phyloP scores from a whole-genome alignment of 2,888 invertebrate species.

The Amorpha juglandis region DNA sequence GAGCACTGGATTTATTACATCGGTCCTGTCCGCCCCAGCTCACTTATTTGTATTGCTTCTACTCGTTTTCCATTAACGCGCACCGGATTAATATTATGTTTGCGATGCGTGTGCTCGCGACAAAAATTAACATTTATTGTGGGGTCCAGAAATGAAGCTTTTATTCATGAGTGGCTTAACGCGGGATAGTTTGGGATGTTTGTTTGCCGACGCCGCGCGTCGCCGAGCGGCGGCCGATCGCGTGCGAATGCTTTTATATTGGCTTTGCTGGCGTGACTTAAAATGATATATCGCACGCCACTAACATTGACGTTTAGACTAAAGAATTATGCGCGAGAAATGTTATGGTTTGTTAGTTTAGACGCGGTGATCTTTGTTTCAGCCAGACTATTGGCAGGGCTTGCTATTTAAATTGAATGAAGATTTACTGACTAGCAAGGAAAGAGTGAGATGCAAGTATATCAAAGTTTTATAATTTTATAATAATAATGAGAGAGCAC shows the following conservation, averaged over 20 bases:
- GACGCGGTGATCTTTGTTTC: conserved; percentile 46
- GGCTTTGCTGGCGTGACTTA: conserved; percentile 79
- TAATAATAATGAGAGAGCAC: no score
- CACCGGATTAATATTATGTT: conserved; percentile 82
- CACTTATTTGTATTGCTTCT: conserved; percentile 79
- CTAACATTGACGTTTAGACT: conserved; percentile 75
- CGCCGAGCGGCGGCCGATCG: conserved; percentile 74
- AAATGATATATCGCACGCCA: conserved; percentile 81
- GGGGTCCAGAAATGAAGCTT: conserved; percentile 78
- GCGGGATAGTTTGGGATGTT: conserved; percentile 78
- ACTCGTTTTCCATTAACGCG: conserved; percentile 82
- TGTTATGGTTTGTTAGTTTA: conserved; percentile 68
- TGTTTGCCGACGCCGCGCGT: conserved; percentile 58
- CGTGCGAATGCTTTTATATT: conserved; percentile 82
- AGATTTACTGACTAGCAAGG: background rate
- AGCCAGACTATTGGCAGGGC: background rate
- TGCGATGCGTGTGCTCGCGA: conserved; percentile 79
- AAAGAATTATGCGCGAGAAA: conserved; percentile 69
- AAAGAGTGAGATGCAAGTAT: background rate
- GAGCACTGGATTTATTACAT: conserved; percentile 76
- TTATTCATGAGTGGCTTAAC: conserved; percentile 82
- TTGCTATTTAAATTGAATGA: background rate
- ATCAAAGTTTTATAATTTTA: background rate
- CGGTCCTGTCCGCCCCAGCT: conserved; percentile 52
- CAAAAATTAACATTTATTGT: conserved; percentile 83